phyloP scores from a whole-genome alignment of 2,797 vertebrate species.

The Chelonia mydas region DNA sequence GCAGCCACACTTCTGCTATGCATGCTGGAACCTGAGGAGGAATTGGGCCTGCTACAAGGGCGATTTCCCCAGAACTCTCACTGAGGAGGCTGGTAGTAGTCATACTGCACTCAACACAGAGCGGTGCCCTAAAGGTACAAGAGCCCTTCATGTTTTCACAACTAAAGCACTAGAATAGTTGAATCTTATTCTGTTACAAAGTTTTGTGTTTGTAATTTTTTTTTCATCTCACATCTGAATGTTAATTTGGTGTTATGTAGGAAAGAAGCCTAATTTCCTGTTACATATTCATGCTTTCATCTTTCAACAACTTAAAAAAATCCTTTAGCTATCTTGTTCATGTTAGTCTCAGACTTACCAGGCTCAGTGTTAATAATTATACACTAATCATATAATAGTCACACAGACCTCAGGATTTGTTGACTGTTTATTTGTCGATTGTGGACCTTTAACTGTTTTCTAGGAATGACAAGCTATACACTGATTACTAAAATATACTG shows the following conservation, averaged over 20 bases:
- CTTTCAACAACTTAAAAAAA: background rate
- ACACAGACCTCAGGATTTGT: background rate
- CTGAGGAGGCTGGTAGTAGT: background rate
- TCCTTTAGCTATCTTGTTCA: background rate
- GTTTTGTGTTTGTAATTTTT: background rate
- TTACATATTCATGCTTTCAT: background rate
- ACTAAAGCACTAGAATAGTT: background rate
- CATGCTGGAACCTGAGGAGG: background rate
- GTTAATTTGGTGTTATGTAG: background rate
- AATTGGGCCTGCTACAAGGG: background rate
- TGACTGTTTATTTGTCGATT: background rate
- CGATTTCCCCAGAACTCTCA: background rate
- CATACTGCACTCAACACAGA: background rate
- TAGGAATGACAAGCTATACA: background rate
- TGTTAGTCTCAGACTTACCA: slow-evolving; percentile 15
- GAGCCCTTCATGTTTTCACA: background rate
- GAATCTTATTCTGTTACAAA: background rate
- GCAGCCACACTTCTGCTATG: background rate
- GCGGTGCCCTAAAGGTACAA: background rate
- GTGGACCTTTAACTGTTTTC: background rate
- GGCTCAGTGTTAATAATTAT: background rate
- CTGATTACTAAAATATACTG: background rate
- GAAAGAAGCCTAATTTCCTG: background rate
- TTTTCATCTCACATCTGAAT: background rate
- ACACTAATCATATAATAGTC: background rate